phyloP scores from a whole-genome alignment of 2,113 vertebrate genomes.

The Balaeniceps rex region DNA sequence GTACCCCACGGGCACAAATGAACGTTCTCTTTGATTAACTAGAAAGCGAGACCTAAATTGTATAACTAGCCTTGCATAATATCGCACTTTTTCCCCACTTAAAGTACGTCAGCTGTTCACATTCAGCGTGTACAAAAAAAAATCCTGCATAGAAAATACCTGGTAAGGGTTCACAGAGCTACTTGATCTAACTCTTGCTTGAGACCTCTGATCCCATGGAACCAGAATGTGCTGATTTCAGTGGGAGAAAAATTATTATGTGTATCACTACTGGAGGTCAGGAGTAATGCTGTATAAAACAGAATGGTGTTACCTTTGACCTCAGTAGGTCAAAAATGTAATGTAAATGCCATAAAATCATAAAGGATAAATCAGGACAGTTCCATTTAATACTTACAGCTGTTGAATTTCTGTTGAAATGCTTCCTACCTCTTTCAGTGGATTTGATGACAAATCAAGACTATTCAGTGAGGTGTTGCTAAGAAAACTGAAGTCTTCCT shows the following conservation, averaged over 20 bases:
- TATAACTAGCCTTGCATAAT: neutral
- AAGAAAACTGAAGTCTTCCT: constrained; percentile 83
- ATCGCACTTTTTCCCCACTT: neutral
- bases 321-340: neutral
- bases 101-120: neutral
- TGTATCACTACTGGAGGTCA: neutral
- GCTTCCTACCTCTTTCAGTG: constrained; percentile 80
- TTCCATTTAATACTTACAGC: neutral
- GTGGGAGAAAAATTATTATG: neutral
- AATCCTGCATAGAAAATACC: neutral
- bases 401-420: neutral
- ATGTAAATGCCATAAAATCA: neutral
- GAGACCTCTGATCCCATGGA: neutral
- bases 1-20: neutral
- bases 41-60: neutral
- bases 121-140: neutral
- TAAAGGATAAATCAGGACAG: neutral
- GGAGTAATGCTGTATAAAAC: neutral
- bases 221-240: neutral
- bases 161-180: neutral
- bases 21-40: neutral
- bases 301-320: neutral
- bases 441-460: constrained; percentile 83
- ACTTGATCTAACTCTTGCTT: neutral
- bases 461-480: constrained; percentile 72